phyloP scores from a whole-genome alignment of 2,797 vertebrate species.

The Leptoclinus maculatus region DNA sequence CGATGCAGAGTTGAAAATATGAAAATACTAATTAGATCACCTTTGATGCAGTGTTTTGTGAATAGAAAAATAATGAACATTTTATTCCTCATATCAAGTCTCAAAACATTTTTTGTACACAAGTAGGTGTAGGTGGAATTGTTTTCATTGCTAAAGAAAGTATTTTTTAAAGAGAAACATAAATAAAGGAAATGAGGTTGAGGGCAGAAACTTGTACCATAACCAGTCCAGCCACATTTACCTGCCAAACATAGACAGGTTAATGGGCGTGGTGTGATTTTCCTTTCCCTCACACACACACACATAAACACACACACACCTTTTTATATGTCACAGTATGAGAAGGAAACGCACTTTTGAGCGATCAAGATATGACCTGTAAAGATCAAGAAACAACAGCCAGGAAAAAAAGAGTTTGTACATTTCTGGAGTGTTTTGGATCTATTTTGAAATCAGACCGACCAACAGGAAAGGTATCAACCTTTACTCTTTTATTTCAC shows the following conservation, averaged over 20 bases:
- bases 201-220: too few species aligned
- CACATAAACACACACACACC: neutral
- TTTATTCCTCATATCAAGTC: neutral
- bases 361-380: neutral
- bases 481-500: neutral
- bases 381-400: neutral
- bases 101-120: too few species aligned
- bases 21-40: neutral
- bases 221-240: constrained; percentile 71
- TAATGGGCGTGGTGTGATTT: constrained; percentile 38
- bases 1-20: too few species aligned
- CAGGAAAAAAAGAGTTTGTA: too few species aligned
- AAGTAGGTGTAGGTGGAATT: too few species aligned
- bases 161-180: neutral
- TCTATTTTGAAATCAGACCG: neutral
- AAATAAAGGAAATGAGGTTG: neutral
- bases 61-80: neutral
- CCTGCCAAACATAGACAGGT: constrained; percentile 5
- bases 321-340: neutral
- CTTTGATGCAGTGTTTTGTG: neutral
- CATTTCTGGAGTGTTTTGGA: constrained; percentile 14
- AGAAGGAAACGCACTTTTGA: neutral
- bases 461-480: constrained; percentile 37
- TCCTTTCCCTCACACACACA: neutral
- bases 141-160: too few species aligned